A percentile compares a stretch with the other conserved stretches of the same genome.
These are phyloP conservation scores for Acanthurus tractus DNA, from an alignment of 2,797 vertebrate genomes.

Conservation along the genomic window DNA sequence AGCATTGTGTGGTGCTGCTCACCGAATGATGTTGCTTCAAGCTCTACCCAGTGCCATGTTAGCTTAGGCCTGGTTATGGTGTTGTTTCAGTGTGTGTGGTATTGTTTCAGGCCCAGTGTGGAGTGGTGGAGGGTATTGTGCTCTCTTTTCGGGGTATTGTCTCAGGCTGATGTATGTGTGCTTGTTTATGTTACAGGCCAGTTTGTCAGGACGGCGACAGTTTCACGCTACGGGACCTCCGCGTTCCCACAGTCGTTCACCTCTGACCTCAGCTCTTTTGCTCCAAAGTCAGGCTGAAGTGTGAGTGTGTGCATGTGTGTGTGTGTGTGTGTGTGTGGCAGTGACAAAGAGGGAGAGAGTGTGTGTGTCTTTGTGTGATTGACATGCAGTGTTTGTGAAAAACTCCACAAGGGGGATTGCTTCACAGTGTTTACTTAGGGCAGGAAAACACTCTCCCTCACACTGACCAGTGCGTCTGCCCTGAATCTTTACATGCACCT, in stretches of 20 bases:
- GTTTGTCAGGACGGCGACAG: conserved; percentile 79
- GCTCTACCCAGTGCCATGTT: conserved; percentile 57
- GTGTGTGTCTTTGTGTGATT: conserved; percentile 41
- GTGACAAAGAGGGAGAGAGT: too few relatives aligned
- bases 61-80: conserved; percentile 57
- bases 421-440: conserved; percentile 50
- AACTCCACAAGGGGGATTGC: conserved; percentile 32
- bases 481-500: conserved; percentile 42
- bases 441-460: conserved; percentile 49
- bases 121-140: conserved; percentile 66
- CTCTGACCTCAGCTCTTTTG: conserved; percentile 69
- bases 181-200: conserved; percentile 78
- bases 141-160: conserved; percentile 71
- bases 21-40: conserved; percentile 54
- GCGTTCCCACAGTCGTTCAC: conserved; percentile 79
- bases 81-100: conserved; percentile 78
- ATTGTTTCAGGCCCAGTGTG: conserved; percentile 76
- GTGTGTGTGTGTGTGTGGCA: background rate
- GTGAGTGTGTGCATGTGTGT: conserved; percentile 28
- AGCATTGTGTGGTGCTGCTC: conserved; percentile 53
- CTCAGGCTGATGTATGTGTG: conserved; percentile 63
- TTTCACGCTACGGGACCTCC: conserved; percentile 62
- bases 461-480: conserved; percentile 38
- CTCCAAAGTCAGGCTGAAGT: conserved; percentile 37
- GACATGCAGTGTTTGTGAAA: conserved; percentile 54